Conservation (phyloP, 2,113 vertebrate genomes). For the Typhlomys cinereus region DNA sequence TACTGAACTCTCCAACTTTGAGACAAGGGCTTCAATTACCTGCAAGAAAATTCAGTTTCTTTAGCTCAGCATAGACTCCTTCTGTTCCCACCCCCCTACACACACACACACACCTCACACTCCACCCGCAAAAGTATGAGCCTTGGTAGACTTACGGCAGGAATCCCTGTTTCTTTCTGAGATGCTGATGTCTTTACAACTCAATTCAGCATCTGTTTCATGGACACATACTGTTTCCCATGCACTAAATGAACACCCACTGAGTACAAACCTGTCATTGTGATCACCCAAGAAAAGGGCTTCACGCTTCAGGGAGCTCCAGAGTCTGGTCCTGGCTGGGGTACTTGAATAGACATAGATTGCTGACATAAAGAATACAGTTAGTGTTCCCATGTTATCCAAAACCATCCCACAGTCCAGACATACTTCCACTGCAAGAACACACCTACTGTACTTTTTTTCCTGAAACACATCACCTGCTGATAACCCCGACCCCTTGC, state of each 20-base stretch:
- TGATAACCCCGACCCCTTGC: no score
- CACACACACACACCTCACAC: no score
- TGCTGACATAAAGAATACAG: no score
- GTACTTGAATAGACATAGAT: neutral
- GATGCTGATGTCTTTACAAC: neutral
- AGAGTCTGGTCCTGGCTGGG: neutral
- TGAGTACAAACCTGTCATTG: neutral
- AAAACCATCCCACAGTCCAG: no score
- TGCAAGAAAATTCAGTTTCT: slow-evolving; percentile 20
- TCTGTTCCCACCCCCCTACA: no score
- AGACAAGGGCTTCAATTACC: neutral
- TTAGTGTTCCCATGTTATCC: no score
- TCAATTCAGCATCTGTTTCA: neutral
- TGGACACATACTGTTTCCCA: neutral
- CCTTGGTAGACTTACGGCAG: neutral
- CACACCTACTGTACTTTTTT: no score
- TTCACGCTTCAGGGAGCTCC: neutral
- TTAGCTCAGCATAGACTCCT: neutral
- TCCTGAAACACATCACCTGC: no score
- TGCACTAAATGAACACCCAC: neutral
- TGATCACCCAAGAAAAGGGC: neutral
- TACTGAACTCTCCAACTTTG: neutral
- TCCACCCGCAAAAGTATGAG: neutral
- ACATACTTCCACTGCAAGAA: no score
- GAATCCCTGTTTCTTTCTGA: neutral